A percentile compares a stretch with the other conserved stretches of the same genome.
These are phyloP conservation scores for Sebastes kiyomatsui DNA, from an alignment of 2,797 vertebrate species.

Conservation along the genomic window DNA sequence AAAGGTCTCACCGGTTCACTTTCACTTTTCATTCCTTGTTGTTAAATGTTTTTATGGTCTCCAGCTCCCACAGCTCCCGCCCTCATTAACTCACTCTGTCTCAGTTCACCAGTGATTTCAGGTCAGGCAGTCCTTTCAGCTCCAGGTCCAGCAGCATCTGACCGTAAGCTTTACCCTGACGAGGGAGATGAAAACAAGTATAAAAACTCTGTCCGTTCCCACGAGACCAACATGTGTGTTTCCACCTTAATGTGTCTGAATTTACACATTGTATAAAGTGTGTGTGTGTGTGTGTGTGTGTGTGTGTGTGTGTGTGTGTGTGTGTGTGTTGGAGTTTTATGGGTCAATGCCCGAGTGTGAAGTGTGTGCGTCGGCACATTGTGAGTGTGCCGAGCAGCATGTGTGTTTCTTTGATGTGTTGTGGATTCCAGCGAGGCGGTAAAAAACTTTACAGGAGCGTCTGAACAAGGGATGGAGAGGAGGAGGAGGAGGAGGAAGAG, in stretches of 20 bases:
- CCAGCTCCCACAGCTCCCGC: not conserved
- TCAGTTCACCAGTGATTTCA: conserved; percentile 88
- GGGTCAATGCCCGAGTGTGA: not conserved
- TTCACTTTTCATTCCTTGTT: not conserved
- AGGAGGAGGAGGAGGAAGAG: not conserved
- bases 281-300: not conserved
- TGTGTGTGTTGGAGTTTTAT: not conserved
- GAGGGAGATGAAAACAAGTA: not conserved
- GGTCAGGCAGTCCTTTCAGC: conserved; percentile 87
- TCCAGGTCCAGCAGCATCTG: conserved; percentile 91
- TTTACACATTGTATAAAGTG: not conserved
- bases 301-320: not conserved
- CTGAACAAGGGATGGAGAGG: not conserved
- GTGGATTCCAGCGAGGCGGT: conserved; percentile 40
- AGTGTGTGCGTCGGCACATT: not conserved
- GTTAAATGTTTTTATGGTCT: not conserved
- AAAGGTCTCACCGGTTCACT: not conserved
- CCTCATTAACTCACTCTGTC: not conserved
- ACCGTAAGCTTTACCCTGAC: conserved; percentile 88
- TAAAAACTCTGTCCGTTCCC: accelerated
- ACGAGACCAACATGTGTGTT: not conserved
- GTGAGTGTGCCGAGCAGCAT: not conserved
- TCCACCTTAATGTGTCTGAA: not conserved
- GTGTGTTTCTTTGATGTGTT: conserved; percentile 44
- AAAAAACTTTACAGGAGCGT: conserved; percentile 45